These are phyloP conservation scores for Sepiola atlantica DNA, from an alignment of 2,888 invertebrate species.

Conservation along the genomic window DNA sequence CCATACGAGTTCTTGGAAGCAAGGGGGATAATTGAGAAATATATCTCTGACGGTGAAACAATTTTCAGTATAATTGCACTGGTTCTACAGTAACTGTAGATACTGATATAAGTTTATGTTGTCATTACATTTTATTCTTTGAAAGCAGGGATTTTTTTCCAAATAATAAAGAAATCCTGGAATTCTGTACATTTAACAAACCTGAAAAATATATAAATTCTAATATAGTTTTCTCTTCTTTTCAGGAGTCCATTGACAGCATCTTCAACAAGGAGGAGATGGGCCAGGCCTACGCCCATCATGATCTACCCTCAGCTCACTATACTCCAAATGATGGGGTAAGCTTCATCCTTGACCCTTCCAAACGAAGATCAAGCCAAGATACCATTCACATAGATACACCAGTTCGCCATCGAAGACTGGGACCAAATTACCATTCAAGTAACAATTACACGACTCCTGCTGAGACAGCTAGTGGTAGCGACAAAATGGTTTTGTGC, in stretches of 20 bases:
- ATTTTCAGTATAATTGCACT: no score
- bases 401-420: slow-evolving; percentile 40
- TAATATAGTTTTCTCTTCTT: neutral
- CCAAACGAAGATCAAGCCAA: slow-evolving; percentile 38
- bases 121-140: no score
- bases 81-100: no score
- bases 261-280: slow-evolving; percentile 54
- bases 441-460: neutral
- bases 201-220: neutral
- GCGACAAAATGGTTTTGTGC: neutral
- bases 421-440: slow-evolving; percentile 16
- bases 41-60: no score
- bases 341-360: slow-evolving; percentile 38
- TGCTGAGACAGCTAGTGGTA: neutral
- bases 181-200: no score
- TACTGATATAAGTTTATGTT: no score
- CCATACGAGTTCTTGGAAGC: no score
- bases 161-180: no score
- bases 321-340: slow-evolving; percentile 32
- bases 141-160: no score
- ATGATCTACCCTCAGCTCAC: slow-evolving; percentile 38
- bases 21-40: no score
- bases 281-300: slow-evolving; percentile 53
- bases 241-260: slow-evolving; percentile 57
- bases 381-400: slow-evolving; percentile 35